A percentile compares a stretch with the other conserved stretches of the same genome.
Conservation (phyloP, 1,140 invertebrate genomes). For the Aricia agestis region DNA sequence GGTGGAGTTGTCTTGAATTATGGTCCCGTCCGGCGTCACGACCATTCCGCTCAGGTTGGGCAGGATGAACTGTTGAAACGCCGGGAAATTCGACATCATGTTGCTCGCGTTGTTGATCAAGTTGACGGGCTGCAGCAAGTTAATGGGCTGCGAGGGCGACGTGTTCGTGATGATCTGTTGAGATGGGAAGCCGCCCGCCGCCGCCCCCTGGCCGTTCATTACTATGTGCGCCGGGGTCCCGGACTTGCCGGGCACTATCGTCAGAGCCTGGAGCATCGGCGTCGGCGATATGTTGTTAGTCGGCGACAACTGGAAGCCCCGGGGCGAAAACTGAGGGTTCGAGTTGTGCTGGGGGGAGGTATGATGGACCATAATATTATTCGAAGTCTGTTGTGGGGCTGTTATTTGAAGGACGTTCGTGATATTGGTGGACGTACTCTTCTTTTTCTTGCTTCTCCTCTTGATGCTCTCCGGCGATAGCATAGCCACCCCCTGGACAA, state of each 20-base stretch:
- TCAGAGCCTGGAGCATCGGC: conserved; percentile 84
- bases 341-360: conserved; percentile 74
- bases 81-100: conserved; percentile 86
- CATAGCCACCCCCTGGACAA: conserved; percentile 77
- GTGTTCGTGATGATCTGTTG: conserved; percentile 83
- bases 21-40: conserved; percentile 83
- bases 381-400: conserved; percentile 78
- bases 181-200: conserved; percentile 78
- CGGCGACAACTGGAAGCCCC: conserved; percentile 80
- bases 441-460: conserved; percentile 85
- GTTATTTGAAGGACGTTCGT: conserved; percentile 84
- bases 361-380: conserved; percentile 67
- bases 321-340: conserved; percentile 79
- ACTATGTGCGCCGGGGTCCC: conserved; percentile 82
- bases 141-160: conserved; percentile 85
- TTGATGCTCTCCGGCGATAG: conserved; percentile 83
- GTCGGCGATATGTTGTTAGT: conserved; percentile 78
- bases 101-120: conserved; percentile 83
- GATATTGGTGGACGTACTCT: conserved; percentile 82
- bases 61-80: conserved; percentile 89
- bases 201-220: conserved; percentile 82
- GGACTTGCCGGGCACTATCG: conserved; percentile 85
- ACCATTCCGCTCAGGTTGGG: conserved; percentile 87
- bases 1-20: conserved; percentile 81
- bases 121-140: conserved; percentile 88